Evolutionary conservation across 2,113 vertebrate species (phyloP), one percentile per base, ranked within the genome.

Genomic region (Hepsetus odoe): DNA sequence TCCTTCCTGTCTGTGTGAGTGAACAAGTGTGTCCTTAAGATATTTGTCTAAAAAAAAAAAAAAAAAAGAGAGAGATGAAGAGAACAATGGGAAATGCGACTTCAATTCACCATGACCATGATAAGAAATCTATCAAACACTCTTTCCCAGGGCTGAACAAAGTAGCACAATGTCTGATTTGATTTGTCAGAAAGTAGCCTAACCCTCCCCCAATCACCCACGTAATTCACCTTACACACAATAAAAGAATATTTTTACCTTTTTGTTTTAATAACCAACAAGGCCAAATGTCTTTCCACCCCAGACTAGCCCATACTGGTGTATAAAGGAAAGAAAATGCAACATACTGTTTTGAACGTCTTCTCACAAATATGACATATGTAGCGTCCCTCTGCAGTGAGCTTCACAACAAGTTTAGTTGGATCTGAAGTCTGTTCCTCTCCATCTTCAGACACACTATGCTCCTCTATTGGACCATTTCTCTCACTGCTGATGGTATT

Each of bases 31-130:
- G 97, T 97, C 84, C 96, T 97, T 80, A 99, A 93, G 85, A 98
- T 99, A 89, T 96, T 98, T 67, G 93, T 94, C 98, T 99, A 76
- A n/a, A n/a, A n/a, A n/a, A n/a, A n/a, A n/a, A n/a, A n/a, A n/a
- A n/a, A n/a, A n/a, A n/a, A n/a, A n/a, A n/a, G n/a, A n/a, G n/a
- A n/a, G n/a, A n/a, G n/a, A n/a, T n/a, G n/a, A n/a, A n/a, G n/a
- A n/a, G n/a, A n/a, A n/a, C n/a, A n/a, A n/a, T n/a, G n/a, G n/a
- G n/a, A n/a, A n/a, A n/a, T n/a, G n/a, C n/a, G n/a, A n/a, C n/a
- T n/a, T n/a, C n/a, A n/a, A n/a, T n/a, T n/a, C n/a, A n/a, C n/a
- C n/a, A 68, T 32, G 20, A 64, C 16, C 18, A 69, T 35, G 22
- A 8, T 8, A 69, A 30, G 13, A 58, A n/a, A 11, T 61, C 11